A percentile compares a stretch with the other conserved stretches of the same genome.
Evolutionary conservation across 2,113 vertebrate species (phyloP).

Genomic region (Pao palembangensis): DNA sequence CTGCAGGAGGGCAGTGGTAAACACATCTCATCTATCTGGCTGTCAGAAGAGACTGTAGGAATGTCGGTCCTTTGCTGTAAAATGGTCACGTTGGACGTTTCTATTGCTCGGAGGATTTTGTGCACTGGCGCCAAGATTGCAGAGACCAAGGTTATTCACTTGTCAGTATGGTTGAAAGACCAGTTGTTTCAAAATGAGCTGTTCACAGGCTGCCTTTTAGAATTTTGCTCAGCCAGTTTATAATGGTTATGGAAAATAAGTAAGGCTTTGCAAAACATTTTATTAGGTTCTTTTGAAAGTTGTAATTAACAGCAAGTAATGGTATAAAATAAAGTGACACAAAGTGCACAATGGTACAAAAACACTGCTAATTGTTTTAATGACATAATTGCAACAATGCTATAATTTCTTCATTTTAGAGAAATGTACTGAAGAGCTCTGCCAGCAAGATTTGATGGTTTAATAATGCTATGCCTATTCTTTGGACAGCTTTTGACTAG

Average conservation of each 20-base stretch:
- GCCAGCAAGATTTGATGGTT: background rate
- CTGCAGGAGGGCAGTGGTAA: slow-evolving; percentile 54
- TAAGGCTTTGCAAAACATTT: background rate
- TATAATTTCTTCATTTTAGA: background rate
- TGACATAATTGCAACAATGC: too few relatives aligned
- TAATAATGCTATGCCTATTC: slow-evolving; percentile 1
- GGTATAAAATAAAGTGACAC: background rate
- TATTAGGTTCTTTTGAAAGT: too few relatives aligned
- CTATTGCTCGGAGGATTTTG: slow-evolving; percentile 20
- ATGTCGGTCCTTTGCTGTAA: slow-evolving; percentile 28
- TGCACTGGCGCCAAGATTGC: slow-evolving; percentile 14
- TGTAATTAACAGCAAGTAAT: background rate
- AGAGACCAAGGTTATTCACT: slow-evolving; percentile 19
- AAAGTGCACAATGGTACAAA: background rate
- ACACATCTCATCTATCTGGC: slow-evolving; percentile 46
- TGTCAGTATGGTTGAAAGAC: slow-evolving; percentile 38
- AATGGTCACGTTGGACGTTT: slow-evolving; percentile 21
- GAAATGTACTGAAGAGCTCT: background rate
- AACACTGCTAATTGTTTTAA: too few relatives aligned
- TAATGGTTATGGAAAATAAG: background rate
- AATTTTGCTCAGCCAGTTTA: too few relatives aligned
- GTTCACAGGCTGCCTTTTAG: background rate
- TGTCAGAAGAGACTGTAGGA: slow-evolving; percentile 37
- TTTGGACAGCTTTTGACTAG: slow-evolving; percentile 43
- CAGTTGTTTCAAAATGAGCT: slow-evolving; percentile 21